Conservation (phyloP, 2,888 invertebrate species). For the Callyntrura sp. region DNA sequence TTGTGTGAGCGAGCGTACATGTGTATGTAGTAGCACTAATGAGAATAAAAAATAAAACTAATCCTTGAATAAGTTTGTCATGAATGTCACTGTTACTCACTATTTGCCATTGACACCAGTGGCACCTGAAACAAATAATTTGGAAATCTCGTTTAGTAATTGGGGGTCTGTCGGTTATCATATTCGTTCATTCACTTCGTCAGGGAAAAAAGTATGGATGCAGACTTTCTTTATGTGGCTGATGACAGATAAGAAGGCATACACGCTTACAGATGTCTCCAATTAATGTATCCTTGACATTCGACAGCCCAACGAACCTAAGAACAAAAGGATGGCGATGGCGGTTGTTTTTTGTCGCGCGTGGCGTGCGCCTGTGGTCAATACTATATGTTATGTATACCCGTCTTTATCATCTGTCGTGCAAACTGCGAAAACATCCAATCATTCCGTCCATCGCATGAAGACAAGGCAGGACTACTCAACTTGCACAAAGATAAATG, state of each 20-base stretch:
- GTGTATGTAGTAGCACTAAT: no score
- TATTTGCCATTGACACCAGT: not conserved
- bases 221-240: not conserved
- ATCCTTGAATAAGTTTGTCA: not conserved
- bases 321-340: not conserved
- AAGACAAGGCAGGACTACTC: not conserved
- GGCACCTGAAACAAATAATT: conserved; percentile 30
- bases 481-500: not conserved
- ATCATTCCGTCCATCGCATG: not conserved
- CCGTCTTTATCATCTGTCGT: not conserved
- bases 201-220: not conserved
- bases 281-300: conserved; percentile 55
- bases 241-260: conserved; percentile 26
- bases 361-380: not conserved
- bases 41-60: not conserved
- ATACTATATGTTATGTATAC: not conserved
- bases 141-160: conserved; percentile 2
- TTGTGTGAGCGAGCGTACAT: no score
- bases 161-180: not conserved
- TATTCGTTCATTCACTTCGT: not conserved
- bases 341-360: conserved; percentile 24
- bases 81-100: not conserved
- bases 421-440: not conserved
- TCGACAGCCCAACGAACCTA: conserved; percentile 3
- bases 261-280: not conserved